Evolutionary conservation across 2,113 vertebrate species (phyloP), one percentile per base, ranked within the genome.

Genomic region (Columbina picui): DNA sequence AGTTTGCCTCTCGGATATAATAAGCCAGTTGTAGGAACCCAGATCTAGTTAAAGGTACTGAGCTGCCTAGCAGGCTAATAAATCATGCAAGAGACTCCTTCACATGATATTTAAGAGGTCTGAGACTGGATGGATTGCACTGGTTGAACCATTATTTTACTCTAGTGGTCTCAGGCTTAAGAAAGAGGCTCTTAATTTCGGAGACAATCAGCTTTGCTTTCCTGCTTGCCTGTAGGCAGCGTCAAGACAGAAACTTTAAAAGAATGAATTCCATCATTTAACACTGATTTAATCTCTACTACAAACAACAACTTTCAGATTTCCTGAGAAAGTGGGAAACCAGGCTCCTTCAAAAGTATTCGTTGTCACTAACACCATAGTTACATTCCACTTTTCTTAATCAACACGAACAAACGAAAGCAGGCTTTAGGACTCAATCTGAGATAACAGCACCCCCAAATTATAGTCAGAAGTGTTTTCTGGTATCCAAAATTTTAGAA

Each of bases 161-260:
- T 85, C 47, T 2, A 63, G 38, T 4, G 4, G 4, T 41, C 60
- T 41, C 39, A 64, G 13, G 6, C 55, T 84, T 38, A 29, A 84
- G 50, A 78, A 90, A 39, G 20, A 53, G 16, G 16, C 7, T 13
- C 55, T 3, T 17, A 61, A 81, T 10, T 45, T n/a, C n/a, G 49
- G 25, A 30, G 32, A 70, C 27, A 22, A 67, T 2, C 5, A 45
- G 10, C 10, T 45, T 55, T 83, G 26, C 34, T 59, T 5, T 90
- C 57, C 67, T 47, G 34, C 25, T 68, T 63, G 47, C 8, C 32
- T 60, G 38, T 0, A 52, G 32, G 36, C 0, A 0, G 50, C 1
- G 2, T 29, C 22, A 80, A 87, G 22, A 85, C 11, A 6, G n/a
- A 84, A 90, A 74, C 7, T 34, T 71, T 14, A 7, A 27, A n/a